phyloP scores from a whole-genome alignment of 2,888 invertebrate species.

The Ctena decussata region DNA sequence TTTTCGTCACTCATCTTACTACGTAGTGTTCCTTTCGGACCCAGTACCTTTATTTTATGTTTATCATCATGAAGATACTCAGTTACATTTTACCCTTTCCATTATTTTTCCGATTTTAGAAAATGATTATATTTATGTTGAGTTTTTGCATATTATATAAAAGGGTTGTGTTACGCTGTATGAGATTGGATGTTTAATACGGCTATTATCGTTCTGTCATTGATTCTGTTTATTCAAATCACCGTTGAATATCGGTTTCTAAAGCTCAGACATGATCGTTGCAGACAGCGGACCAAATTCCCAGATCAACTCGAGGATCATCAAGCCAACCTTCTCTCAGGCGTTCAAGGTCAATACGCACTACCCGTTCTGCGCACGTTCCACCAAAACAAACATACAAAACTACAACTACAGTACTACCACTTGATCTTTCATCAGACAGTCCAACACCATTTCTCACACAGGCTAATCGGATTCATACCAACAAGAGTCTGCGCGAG shows the following conservation, averaged over 20 bases:
- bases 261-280: neutral
- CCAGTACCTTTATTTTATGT: conserved; percentile 18
- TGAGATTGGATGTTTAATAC: too few relatives aligned
- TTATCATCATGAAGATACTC: neutral
- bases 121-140: too few relatives aligned
- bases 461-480: conserved; percentile 42
- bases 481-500: conserved; percentile 27
- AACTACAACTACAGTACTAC: conserved; percentile 33
- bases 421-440: conserved; percentile 14
- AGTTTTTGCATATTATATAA: too few relatives aligned
- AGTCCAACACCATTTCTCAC: conserved; percentile 41
- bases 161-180: too few relatives aligned
- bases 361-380: conserved; percentile 41
- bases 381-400: conserved; percentile 52
- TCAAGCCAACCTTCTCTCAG: conserved; percentile 38
- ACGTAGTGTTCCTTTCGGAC: conserved; percentile 22
- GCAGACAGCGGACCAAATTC: neutral
- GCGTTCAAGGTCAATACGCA: conserved; percentile 35
- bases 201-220: too few relatives aligned
- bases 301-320: neutral
- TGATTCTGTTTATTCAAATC: too few relatives aligned
- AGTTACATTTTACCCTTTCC: neutral
- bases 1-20: neutral
- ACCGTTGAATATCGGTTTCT: neutral
- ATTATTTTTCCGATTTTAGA: neutral